These are phyloP conservation scores for Trissolcus japonicus DNA, from an alignment of 2,888 invertebrate species.

Conservation along the genomic window DNA sequence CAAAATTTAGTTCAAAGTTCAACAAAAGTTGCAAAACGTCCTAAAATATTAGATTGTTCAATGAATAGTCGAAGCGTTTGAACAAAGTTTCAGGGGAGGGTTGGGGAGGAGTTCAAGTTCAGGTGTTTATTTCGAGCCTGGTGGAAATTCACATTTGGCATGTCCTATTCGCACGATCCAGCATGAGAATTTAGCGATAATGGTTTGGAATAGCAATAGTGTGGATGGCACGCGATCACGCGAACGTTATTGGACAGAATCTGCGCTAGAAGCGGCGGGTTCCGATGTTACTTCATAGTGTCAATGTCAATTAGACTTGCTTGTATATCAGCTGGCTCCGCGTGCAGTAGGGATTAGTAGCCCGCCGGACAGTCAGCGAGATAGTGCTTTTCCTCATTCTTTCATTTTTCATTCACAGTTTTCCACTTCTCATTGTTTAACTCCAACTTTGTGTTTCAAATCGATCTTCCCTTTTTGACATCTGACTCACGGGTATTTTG, in stretches of 20 bases:
- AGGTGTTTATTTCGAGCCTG: no score
- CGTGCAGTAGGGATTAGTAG: slow-evolving; percentile 45
- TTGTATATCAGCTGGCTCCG: slow-evolving; percentile 45
- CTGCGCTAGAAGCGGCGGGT: slow-evolving; percentile 4
- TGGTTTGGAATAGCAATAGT: slow-evolving; percentile 14
- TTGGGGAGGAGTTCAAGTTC: no score
- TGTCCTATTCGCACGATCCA: neutral
- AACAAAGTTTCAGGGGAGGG: no score
- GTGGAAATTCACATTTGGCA: no score
- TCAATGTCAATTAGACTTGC: slow-evolving; percentile 41
- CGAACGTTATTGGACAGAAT: slow-evolving; percentile 20
- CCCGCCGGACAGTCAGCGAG: slow-evolving; percentile 19
- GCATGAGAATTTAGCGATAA: slow-evolving; percentile 27
- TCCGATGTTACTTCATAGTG: slow-evolving; percentile 27
- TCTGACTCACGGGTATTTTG: no score
- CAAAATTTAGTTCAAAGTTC: no score
- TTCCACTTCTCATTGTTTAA: neutral
- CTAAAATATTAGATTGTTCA: no score
- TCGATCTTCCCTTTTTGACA: no score
- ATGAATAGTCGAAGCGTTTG: no score
- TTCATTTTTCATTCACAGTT: slow-evolving; percentile 6
- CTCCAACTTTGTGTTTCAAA: neutral
- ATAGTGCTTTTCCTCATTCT: slow-evolving; percentile 26
- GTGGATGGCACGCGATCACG: slow-evolving; percentile 34
- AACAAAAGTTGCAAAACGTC: no score